Evolutionary conservation across 1,140 invertebrate genomes (phyloP).

Genomic region (Protaetia brevitarsis): DNA sequence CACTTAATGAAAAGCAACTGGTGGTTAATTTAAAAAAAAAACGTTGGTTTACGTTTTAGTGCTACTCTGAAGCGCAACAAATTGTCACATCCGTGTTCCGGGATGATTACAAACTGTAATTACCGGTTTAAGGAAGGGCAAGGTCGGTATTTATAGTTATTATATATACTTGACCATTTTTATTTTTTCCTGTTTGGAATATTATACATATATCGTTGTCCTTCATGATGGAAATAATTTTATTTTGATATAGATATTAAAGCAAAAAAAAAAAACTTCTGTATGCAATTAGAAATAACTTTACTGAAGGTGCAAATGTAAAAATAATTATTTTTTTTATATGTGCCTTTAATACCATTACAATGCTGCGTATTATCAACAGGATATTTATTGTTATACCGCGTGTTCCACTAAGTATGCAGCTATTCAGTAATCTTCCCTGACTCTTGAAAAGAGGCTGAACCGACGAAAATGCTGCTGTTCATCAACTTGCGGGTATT

Average conservation of each 20-base stretch:
- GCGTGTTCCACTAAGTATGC: too few relatives aligned
- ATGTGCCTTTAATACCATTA: too few relatives aligned
- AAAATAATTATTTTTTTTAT: too few relatives aligned
- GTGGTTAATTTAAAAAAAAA: not conserved
- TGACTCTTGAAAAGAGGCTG: too few relatives aligned
- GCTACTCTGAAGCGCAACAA: slow-evolving; percentile 29
- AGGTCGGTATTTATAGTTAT: slow-evolving; percentile 22
- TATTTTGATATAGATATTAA: slow-evolving; percentile 3
- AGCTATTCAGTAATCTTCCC: too few relatives aligned
- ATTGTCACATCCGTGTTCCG: slow-evolving; percentile 36
- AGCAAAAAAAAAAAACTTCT: slow-evolving; percentile 1
- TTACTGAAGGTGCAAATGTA: not conserved
- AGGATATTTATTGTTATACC: too few relatives aligned
- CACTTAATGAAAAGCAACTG: too few relatives aligned
- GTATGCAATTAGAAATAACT: not conserved
- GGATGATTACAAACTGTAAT: slow-evolving; percentile 28
- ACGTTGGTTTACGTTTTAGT: not conserved
- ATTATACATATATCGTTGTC: not conserved
- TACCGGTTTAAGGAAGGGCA: slow-evolving; percentile 26
- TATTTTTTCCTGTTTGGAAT: not conserved
- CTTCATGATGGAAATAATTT: not conserved
- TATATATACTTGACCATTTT: not conserved
- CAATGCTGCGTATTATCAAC: too few relatives aligned
- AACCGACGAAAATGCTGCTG: too few relatives aligned
- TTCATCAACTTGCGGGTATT: too few relatives aligned